Evolutionary conservation across 1,140 invertebrate genomes (phyloP), one percentile per base, ranked within the genome.

Genomic region (Odontomachus brunneus): DNA sequence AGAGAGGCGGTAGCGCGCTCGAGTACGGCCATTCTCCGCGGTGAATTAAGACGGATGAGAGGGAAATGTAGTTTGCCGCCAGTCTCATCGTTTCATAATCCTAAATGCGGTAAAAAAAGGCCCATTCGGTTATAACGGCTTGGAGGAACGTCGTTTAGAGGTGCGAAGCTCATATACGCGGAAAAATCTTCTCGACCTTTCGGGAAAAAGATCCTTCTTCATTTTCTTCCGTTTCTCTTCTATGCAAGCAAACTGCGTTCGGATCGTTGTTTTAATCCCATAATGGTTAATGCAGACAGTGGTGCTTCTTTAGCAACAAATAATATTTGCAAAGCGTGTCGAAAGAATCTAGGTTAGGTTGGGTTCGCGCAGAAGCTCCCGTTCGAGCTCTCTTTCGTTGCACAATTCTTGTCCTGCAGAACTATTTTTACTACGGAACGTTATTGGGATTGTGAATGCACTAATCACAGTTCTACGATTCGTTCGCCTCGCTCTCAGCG

Each of bases 401-500:
- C n/a, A n/a, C 5, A 53, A n/a, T 5, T 53, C 4, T 53, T 53
- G 5, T 17, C 15, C 4, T 53, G n/a, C 1, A 19, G 7, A 78
- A 57, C 11, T 44, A 51, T 26, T 57, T 26, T 71, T 24, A 22
- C 69, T 80, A 55, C 53, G 57, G 71, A 57, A 71, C 57, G 49
- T 59, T 78, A 67, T 53, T 57, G 44, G 75, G n/a, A 57, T 78
- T 78, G 29, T 44, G 53, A 80, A 69, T 71, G 65, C 65, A 48
- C 65, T 80, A 80, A 80, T 80, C 51, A 69, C 53, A 80, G 51
- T 71, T 80, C 65, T 48, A 55, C 75, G 59, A 80, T 80, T 65
- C 33, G 74, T 76, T 76, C 53, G 49, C 19, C 24, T 71, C 65
- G 62, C 74, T 44, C 53, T 71, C 75, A 69, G 44, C 51, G 9